A percentile compares a stretch with the other conserved stretches of the same genome.
Evolutionary conservation across 2,888 invertebrate genomes (phyloP).

Genomic region (Blastobasis adustella): DNA sequence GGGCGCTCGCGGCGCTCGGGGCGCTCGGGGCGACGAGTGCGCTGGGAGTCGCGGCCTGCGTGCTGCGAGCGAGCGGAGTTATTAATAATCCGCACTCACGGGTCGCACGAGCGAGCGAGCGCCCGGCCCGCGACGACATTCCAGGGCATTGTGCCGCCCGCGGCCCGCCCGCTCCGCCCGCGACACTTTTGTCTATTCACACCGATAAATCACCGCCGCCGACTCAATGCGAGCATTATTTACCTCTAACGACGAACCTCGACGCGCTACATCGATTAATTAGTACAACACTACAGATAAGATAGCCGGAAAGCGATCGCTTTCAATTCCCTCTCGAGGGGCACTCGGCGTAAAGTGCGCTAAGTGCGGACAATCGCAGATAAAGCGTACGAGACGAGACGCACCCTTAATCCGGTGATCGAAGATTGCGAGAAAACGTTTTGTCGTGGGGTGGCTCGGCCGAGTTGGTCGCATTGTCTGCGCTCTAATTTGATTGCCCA

Average conservation of each 20-base stretch:
- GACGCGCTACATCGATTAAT: slow-evolving; percentile 69
- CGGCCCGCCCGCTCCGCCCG: slow-evolving; percentile 51
- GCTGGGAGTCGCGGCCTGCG: slow-evolving; percentile 22
- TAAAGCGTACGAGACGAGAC: slow-evolving; percentile 72
- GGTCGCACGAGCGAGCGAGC: slow-evolving; percentile 59
- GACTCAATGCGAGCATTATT: slow-evolving; percentile 63
- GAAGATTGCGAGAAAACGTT: slow-evolving; percentile 74
- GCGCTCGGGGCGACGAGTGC: slow-evolving; percentile 25
- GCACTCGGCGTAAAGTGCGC: slow-evolving; percentile 72
- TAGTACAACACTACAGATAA: slow-evolving; percentile 72
- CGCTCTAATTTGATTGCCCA: slow-evolving; percentile 67
- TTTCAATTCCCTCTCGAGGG: slow-evolving; percentile 74
- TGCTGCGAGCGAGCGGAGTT: slow-evolving; percentile 53
- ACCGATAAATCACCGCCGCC: slow-evolving; percentile 66
- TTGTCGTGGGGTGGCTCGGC: slow-evolving; percentile 71
- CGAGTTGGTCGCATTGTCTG: slow-evolving; percentile 60
- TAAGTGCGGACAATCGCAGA: slow-evolving; percentile 75
- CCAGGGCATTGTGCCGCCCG: slow-evolving; percentile 58
- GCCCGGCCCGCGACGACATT: slow-evolving; percentile 56
- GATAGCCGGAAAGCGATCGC: slow-evolving; percentile 71
- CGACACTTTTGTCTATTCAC: slow-evolving; percentile 72
- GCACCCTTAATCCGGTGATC: slow-evolving; percentile 73
- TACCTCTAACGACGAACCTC: slow-evolving; percentile 60
- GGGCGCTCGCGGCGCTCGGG: slow-evolving; percentile 51
- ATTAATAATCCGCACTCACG: slow-evolving; percentile 72